Evolutionary conservation across 1,140 invertebrate genomes (phyloP), one percentile per base, ranked within the genome.

Genomic region (Heliconius nattereri): DNA sequence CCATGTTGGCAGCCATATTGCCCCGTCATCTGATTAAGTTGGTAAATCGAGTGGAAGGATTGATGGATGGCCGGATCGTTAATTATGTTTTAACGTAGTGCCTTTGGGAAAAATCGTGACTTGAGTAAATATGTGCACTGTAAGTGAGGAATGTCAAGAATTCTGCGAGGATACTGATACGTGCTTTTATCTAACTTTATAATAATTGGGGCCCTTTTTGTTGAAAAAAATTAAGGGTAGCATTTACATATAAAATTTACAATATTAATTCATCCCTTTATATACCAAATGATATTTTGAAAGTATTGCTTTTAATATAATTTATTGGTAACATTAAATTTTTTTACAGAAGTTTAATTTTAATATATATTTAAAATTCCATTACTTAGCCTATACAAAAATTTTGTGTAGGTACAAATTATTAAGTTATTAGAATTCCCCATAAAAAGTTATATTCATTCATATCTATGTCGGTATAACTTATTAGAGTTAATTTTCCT

Each of bases 1-100:
- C 60, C 60, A 66, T 66, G 60, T 66, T 66, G 60, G 52, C 75
- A 74, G 71, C 77, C 79, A 81, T 82, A 82, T 78, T 81, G 85
- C 85, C 77, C 75, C 79, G 85, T 85, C 85, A 84, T 86, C 86
- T 84, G 86, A 86, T 86, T 86, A 87, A 85, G 85, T 87, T 86
- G 84, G 85, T 85, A 86, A 86, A 86, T 86, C 85, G 84, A 86
- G 85, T 80, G 84, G 81, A 86, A 85, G 78, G 81, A 81, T 83
- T 87, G 86, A 87, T 87, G 82, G 86, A 86, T 86, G 85, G 79
- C 66, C 66, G 71, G 73, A 19, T 83, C 85, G 83, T 87, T 86
- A 82, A 85, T 86, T 87, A 83, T 85, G 80, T 85, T 85, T 84
- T 85, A 86, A 81, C 84, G 80, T 78, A 85, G 73, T 70, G 35